Percentiles rank a stretch among this genome's conserved stretches.
Evolutionary conservation across 2,888 invertebrate genomes (phyloP).

Genomic region (Dasypolia templi): DNA sequence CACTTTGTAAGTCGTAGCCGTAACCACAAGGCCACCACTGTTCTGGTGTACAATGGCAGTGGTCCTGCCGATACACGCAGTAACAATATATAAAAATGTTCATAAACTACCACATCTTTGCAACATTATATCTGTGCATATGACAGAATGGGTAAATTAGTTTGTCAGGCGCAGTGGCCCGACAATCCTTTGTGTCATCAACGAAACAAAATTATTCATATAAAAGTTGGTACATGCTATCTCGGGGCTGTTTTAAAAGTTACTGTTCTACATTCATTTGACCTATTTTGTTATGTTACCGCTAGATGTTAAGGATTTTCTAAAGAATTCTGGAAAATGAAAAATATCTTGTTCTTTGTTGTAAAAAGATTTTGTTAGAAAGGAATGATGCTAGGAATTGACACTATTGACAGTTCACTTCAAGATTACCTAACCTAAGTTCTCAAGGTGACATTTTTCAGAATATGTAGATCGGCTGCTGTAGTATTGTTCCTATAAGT

Average conservation of each 20-base stretch:
- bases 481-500: too few species aligned
- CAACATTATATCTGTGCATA: constrained; percentile 35
- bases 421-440: too few species aligned
- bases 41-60: too few species aligned
- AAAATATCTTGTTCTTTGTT: constrained; percentile 38
- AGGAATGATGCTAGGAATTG: too few species aligned
- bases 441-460: too few species aligned
- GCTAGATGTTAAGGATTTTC: constrained; percentile 44
- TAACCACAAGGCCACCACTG: too few species aligned
- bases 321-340: constrained; percentile 49
- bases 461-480: too few species aligned
- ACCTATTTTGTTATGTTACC: constrained; percentile 57
- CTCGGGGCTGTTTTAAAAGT: constrained; percentile 65
- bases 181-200: constrained; percentile 72
- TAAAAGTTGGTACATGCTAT: constrained; percentile 66
- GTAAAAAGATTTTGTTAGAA: neutral
- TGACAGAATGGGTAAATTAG: constrained; percentile 67
- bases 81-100: too few species aligned
- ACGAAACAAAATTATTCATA: constrained; percentile 69
- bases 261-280: constrained; percentile 59
- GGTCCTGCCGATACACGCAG: too few species aligned
- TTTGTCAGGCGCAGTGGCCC: constrained; percentile 67
- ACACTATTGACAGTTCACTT: too few species aligned
- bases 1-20: too few species aligned
- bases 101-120: constrained; percentile 28